These are phyloP conservation scores for Oscheius onirici DNA, from an alignment of 2,888 invertebrate genomes.

Conservation along the genomic window DNA sequence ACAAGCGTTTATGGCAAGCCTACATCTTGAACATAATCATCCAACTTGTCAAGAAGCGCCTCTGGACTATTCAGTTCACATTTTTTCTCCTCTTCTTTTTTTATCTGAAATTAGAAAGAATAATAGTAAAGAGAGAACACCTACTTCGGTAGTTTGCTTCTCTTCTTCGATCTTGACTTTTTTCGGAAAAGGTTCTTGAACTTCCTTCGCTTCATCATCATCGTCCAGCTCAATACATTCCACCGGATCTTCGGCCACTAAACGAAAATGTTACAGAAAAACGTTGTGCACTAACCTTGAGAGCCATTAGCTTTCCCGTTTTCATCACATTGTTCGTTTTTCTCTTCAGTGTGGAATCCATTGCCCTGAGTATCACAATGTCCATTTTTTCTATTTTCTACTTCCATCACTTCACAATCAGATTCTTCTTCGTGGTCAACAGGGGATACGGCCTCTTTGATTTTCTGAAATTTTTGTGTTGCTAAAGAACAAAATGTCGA, in stretches of 20 bases:
- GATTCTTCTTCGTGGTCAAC: neutral
- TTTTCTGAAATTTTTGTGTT: conserved; percentile 6
- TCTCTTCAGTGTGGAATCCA: neutral
- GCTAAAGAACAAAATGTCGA: too few species aligned
- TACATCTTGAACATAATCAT: conserved; percentile 55
- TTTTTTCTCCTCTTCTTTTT: conserved; percentile 45
- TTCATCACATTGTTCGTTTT: neutral
- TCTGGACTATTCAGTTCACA: conserved; percentile 54
- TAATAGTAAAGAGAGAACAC: neutral
- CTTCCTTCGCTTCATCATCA: conserved; percentile 36
- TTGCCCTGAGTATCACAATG: neutral
- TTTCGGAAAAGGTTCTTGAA: conserved; percentile 34
- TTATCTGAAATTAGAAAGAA: conserved; percentile 9
- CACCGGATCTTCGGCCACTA: conserved; percentile 29
- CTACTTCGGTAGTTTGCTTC: neutral
- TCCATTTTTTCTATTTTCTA: conserved; percentile 26
- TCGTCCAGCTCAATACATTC: conserved; percentile 59
- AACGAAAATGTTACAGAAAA: neutral
- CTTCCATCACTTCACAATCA: conserved; percentile 24
- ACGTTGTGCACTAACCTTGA: neutral
- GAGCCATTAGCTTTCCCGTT: neutral
- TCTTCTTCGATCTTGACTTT: conserved; percentile 30
- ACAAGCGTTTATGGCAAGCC: neutral
- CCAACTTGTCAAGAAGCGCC: conserved; percentile 59
- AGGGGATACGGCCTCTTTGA: conserved; percentile 19